A percentile compares a stretch with the other conserved stretches of the same genome.
phyloP scores from a whole-genome alignment of 2,113 vertebrate species.

The Eonycteris spelaea region DNA sequence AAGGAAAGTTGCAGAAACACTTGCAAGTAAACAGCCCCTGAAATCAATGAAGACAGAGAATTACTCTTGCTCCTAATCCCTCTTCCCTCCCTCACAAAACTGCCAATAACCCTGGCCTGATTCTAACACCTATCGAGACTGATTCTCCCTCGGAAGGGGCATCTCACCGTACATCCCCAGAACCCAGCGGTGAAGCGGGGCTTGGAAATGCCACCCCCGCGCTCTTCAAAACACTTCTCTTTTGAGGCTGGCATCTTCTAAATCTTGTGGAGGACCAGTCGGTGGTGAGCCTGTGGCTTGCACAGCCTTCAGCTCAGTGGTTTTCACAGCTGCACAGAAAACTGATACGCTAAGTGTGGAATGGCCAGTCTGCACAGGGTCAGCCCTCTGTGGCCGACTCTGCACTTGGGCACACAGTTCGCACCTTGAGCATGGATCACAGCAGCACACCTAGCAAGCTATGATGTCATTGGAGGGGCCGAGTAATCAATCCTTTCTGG shows the following conservation, averaged over 20 bases:
- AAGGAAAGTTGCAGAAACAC: conserved; percentile 58
- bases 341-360: neutral
- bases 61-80: conserved; percentile 56
- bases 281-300: neutral
- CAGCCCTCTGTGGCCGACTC: neutral
- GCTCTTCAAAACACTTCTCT: neutral
- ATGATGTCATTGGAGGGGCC: neutral
- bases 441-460: neutral
- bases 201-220: neutral
- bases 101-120: conserved; percentile 50
- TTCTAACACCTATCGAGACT: conserved; percentile 39
- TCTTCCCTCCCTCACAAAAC: conserved; percentile 58
- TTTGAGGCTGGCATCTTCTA: neutral
- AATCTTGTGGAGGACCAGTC: neutral
- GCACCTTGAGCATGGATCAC: neutral
- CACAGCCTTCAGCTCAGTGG: neutral
- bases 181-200: neutral
- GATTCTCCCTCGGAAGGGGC: neutral
- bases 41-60: conserved; percentile 67
- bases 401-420: neutral
- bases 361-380: neutral
- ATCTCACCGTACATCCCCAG: neutral
- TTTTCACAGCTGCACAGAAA: neutral
- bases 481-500: neutral
- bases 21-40: conserved; percentile 43